These are phyloP conservation scores for Rhynchonycteris naso DNA, from an alignment of 2,797 vertebrate species.

Conservation along the genomic window DNA sequence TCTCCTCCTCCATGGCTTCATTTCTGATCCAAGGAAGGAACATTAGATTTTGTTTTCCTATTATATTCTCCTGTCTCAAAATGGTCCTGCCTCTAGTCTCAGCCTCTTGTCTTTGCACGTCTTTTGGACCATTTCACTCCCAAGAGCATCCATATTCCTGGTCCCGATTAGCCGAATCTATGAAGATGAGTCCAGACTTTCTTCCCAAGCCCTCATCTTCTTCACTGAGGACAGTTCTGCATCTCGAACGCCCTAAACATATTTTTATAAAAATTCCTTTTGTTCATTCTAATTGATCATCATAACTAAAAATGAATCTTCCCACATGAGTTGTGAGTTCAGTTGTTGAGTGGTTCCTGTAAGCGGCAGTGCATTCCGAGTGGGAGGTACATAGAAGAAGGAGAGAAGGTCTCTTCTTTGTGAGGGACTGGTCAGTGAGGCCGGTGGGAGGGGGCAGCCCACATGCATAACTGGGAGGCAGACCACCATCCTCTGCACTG, in stretches of 20 bases:
- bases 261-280: not conserved
- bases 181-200: not conserved
- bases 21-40: not conserved
- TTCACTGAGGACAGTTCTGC: not conserved
- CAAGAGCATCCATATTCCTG: not conserved
- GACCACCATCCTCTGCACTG: not conserved
- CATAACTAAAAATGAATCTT: not conserved
- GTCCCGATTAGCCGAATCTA: not conserved
- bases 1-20: not conserved
- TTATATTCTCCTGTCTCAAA: not conserved
- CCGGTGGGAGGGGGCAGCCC: not conserved
- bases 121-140: not conserved
- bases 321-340: not conserved
- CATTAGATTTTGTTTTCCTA: not conserved
- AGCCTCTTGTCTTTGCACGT: not conserved
- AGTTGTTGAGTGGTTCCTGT: not conserved
- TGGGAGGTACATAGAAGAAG: not conserved
- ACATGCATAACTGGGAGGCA: rapidly evolving
- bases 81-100: not conserved
- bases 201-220: not conserved
- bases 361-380: not conserved
- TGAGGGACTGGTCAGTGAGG: not conserved
- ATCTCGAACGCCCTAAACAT: not conserved
- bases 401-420: not conserved
- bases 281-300: not conserved